Evolutionary conservation across 1,140 invertebrate species (phyloP).

Genomic region (Drepana arcuata): DNA sequence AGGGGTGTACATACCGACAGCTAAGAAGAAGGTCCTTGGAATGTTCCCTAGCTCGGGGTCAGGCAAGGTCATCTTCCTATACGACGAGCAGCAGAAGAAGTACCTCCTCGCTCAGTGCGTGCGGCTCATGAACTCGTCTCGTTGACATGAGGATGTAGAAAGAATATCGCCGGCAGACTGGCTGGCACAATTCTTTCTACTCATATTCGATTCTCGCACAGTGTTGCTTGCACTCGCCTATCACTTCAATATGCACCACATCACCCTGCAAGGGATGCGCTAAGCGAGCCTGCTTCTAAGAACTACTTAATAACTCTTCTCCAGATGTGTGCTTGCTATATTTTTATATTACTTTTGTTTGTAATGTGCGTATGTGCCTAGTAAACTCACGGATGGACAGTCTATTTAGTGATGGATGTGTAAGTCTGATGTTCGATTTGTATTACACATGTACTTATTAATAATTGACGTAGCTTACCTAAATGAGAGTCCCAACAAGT

Average conservation of each 20-base stretch:
- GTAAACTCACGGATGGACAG: neutral
- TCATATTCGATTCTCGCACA: constrained; percentile 49
- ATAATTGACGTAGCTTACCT: neutral
- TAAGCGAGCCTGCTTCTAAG: constrained; percentile 15
- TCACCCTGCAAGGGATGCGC: constrained; percentile 39
- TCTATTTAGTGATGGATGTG: neutral
- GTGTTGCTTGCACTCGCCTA: constrained; percentile 50
- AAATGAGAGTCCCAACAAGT: neutral
- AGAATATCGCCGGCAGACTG: constrained; percentile 32
- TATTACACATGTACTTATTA: neutral
- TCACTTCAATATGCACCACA: constrained; percentile 61
- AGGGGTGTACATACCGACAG: constrained; percentile 60
- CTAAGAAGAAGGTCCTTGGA: constrained; percentile 60
- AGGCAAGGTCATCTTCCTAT: constrained; percentile 59
- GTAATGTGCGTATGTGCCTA: constrained; percentile 6
- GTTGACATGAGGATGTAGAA: constrained; percentile 65
- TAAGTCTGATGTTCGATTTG: neutral
- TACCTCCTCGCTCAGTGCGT: constrained; percentile 53
- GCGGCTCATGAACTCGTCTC: constrained; percentile 40
- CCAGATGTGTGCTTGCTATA: constrained; percentile 10
- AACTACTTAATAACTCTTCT: neutral
- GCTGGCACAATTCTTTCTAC: constrained; percentile 54
- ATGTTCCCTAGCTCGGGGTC: constrained; percentile 55
- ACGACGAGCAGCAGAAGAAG: constrained; percentile 56
- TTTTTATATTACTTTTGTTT: constrained; percentile 13